phyloP scores from a whole-genome alignment of 2,113 vertebrate genomes.

The Corythaeola cristata region DNA sequence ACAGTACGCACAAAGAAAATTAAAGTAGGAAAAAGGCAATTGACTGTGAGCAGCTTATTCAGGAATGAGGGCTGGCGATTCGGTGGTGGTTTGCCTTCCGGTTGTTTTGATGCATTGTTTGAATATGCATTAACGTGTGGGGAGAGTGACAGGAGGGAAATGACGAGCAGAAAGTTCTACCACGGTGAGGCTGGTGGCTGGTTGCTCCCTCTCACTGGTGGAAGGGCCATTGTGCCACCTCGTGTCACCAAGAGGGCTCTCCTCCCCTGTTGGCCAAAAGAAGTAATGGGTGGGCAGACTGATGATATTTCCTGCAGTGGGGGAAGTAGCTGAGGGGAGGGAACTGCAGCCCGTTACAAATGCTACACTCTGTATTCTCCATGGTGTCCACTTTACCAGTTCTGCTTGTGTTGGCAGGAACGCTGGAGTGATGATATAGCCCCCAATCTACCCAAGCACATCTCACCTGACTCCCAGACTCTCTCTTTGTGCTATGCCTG shows the following conservation, averaged over 20 bases:
- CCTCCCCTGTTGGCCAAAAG: background rate
- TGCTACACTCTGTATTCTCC: background rate
- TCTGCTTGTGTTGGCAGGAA: background rate
- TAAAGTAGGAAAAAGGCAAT: slow-evolving; percentile 15
- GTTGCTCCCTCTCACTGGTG: background rate
- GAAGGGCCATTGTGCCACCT: background rate
- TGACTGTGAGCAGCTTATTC: background rate
- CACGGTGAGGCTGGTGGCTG: background rate
- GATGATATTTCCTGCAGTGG: background rate
- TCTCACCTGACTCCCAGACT: background rate
- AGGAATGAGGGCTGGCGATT: background rate
- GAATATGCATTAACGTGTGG: background rate
- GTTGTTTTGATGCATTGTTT: slow-evolving; percentile 18
- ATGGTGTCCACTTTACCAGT: background rate
- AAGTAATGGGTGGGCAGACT: background rate
- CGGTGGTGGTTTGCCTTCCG: background rate
- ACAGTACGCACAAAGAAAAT: slow-evolving; percentile 10
- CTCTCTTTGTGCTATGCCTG: background rate
- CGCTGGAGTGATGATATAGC: background rate
- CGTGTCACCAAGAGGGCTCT: background rate
- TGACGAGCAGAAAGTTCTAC: background rate
- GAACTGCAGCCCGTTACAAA: background rate
- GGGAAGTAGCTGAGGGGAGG: background rate
- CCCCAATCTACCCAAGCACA: background rate
- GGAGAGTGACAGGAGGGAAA: background rate